Evolutionary conservation across 1,140 invertebrate genomes (phyloP), one percentile per base, ranked within the genome.

Genomic region (Idris sp.): DNA sequence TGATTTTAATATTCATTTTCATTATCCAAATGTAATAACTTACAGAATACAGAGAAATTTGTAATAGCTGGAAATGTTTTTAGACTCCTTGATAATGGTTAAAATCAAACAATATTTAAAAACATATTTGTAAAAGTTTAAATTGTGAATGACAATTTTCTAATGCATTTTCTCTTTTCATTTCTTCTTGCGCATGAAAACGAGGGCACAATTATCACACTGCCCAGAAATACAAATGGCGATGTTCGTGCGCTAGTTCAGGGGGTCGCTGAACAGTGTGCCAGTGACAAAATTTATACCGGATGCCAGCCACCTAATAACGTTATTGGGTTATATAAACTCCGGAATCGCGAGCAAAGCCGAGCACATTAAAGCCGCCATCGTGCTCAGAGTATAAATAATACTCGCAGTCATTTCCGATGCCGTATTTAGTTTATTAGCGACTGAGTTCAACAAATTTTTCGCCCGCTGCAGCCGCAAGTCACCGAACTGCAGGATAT

Each of bases 341-440:
- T 80, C 61, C 38, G 41, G 46, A 61, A 56, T 68, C 53, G 51
- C 74, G 75, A 73, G 65, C 53, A 77, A 35, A 75, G 30, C 54
- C 49, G 65, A 49, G 62, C 77, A 48, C 79, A 83, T 85, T 84
- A 83, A 83, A 83, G 79, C 79, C 76, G 64, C 73, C 79, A 75
- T 77, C 76, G 79, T 77, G 69, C 67, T 74, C 44, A 36, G 67
- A 79, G 77, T 83, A 85, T 85, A 84, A 85, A 84, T 85, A 84
- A 84, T 85, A 83, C 78, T 64, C 68, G 73, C 51, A 79, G 82
- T 85, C 81, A 84, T 85, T 85, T 85, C 81, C 82, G 81, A 84
- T 85, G 81, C 79, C 76, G 81, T 83, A 83, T 84, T 84, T 81
- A 84, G 81, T 85, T 85, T 84, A 84, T 85, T 84, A 83, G 82